A percentile compares a stretch with the other conserved stretches of the same genome.
Conservation (phyloP, 2,113 vertebrate genomes). For the Lepisosteus oculatus region DNA sequence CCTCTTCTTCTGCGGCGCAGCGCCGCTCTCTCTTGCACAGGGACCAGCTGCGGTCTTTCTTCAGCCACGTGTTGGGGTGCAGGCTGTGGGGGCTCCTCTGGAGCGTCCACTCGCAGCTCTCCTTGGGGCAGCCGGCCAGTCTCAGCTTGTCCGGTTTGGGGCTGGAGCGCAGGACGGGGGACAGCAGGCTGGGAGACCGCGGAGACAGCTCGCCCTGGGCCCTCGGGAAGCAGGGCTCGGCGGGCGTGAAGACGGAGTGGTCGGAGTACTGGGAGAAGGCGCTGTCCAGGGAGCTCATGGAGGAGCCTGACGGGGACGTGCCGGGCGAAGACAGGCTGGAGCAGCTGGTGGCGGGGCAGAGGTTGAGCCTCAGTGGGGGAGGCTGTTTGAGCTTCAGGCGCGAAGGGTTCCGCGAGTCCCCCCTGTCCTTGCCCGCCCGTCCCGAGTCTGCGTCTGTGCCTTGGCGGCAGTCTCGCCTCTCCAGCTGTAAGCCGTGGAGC, state of each 20-base stretch:
- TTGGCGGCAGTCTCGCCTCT: slow-evolving; percentile 64
- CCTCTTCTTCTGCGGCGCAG: slow-evolving; percentile 41
- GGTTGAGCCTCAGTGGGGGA: slow-evolving; percentile 59
- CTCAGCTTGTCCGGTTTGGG: slow-evolving; percentile 35
- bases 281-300: slow-evolving; percentile 83
- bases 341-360: slow-evolving; percentile 71
- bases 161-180: slow-evolving; percentile 38
- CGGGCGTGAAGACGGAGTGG: slow-evolving; percentile 63
- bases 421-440: slow-evolving; percentile 58
- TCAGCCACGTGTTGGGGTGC: slow-evolving; percentile 79
- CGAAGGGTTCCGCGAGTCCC: slow-evolving; percentile 39
- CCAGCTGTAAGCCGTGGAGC: slow-evolving; percentile 64
- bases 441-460: slow-evolving; percentile 57
- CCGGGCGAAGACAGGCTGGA: slow-evolving; percentile 85
- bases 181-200: slow-evolving; percentile 33
- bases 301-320: slow-evolving; percentile 80
- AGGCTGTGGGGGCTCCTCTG: slow-evolving; percentile 59
- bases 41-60: slow-evolving; percentile 69
- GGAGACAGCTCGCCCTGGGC: slow-evolving; percentile 42
- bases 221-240: slow-evolving; percentile 53
- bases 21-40: slow-evolving; percentile 62
- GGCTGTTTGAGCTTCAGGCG: slow-evolving; percentile 66
- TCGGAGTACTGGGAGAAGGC: slow-evolving; percentile 89
- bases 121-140: slow-evolving; percentile 44
- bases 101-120: slow-evolving; percentile 45